A percentile compares a stretch with the other conserved stretches of the same genome.
These are phyloP conservation scores for Acanthosepion lycidas DNA, from an alignment of 2,888 invertebrate species.

Conservation along the genomic window DNA sequence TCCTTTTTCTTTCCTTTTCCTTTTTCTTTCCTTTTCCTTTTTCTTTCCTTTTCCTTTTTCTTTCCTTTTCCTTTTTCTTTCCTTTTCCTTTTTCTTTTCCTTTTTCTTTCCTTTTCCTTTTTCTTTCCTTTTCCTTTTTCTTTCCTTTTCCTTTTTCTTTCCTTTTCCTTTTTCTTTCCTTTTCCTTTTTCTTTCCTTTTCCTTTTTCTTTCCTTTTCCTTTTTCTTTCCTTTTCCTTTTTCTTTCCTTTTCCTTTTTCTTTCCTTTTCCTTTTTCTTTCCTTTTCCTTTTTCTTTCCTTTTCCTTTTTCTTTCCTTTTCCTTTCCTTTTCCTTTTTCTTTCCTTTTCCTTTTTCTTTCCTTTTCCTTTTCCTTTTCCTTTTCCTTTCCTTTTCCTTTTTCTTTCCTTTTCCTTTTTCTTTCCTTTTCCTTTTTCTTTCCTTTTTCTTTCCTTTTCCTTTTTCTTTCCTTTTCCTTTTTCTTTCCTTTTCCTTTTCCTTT, in stretches of 20 bases:
- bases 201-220: no score
- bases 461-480: not conserved
- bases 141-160: no score
- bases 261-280: not conserved
- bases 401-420: not conserved
- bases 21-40: no score
- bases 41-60: no score
- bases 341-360: not conserved
- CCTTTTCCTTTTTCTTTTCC: not conserved
- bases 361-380: not conserved
- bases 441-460: not conserved
- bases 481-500: not conserved
- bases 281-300: not conserved
- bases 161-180: no score
- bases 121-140: no score
- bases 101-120: not conserved
- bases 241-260: no score
- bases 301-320: not conserved
- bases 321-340: not conserved
- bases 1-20: no score
- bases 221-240: no score
- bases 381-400: not conserved
- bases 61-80: no score
- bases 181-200: no score
- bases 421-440: not conserved